phyloP scores from a whole-genome alignment of 2,888 invertebrate species.

The Stomorhina lunata region DNA sequence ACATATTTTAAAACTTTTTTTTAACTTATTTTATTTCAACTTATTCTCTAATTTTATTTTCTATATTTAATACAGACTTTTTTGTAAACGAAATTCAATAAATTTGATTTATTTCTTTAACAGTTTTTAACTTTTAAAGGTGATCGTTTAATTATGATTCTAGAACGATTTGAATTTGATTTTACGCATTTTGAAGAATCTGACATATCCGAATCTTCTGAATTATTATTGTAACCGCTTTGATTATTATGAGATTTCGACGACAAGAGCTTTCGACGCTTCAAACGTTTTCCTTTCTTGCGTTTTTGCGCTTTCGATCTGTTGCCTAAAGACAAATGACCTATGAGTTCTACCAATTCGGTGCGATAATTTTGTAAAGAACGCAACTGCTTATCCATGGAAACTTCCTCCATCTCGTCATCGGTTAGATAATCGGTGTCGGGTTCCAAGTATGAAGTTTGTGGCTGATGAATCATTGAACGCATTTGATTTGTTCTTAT shows the following conservation, averaged over 20 bases:
- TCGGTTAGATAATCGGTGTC: conserved; percentile 65
- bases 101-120: conserved; percentile 2
- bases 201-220: conserved; percentile 36
- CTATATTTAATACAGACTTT: conserved; percentile 14
- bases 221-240: neutral
- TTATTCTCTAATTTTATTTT: neutral
- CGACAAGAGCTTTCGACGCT: conserved; percentile 50
- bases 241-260: conserved; percentile 16
- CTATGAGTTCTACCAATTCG: conserved; percentile 66
- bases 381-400: conserved; percentile 61
- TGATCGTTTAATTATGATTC: neutral
- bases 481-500: conserved; percentile 60
- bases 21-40: no score
- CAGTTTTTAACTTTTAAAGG: conserved; percentile 37
- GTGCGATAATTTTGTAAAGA: conserved; percentile 69
- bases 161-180: conserved; percentile 13
- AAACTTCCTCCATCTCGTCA: conserved; percentile 62
- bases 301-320: conserved; percentile 66
- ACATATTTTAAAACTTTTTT: no score
- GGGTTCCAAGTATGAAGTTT: conserved; percentile 31
- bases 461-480: neutral
- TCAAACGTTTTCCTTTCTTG: conserved; percentile 70
- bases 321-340: conserved; percentile 55
- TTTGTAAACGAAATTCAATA: neutral
- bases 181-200: conserved; percentile 1